Evolutionary conservation across 1,140 invertebrate species (phyloP).

Genomic region (Temnothorax longispinosus): DNA sequence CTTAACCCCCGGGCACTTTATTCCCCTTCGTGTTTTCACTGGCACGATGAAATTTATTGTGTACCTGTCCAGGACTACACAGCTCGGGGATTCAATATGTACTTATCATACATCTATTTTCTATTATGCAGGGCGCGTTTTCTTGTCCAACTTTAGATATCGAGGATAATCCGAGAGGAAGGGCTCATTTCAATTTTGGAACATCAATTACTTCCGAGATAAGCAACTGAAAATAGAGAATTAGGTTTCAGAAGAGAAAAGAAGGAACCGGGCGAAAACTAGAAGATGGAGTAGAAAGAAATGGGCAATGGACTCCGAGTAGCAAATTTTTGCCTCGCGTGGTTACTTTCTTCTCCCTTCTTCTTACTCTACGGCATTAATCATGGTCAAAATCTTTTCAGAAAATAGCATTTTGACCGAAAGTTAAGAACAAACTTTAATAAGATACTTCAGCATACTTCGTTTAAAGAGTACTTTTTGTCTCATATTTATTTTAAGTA

Average conservation of each 20-base stretch:
- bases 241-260: not conserved
- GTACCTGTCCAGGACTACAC: not conserved
- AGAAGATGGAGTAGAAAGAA: conserved; percentile 1
- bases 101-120: conserved; percentile 38
- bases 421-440: conserved; percentile 38
- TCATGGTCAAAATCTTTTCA: conserved; percentile 39
- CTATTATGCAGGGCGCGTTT: not conserved
- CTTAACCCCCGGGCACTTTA: conserved; percentile 58
- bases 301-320: not conserved
- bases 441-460: conserved; percentile 15
- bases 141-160: not conserved
- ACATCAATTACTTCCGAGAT: conserved; percentile 5
- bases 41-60: conserved; percentile 65
- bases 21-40: conserved; percentile 64
- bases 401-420: conserved; percentile 13
- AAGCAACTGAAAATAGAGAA: conserved; percentile 26
- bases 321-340: conserved; percentile 44
- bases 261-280: conserved; percentile 2
- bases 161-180: not conserved
- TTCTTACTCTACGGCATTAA: conserved; percentile 17
- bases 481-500: not conserved
- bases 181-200: not conserved
- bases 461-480: conserved; percentile 7
- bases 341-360: not conserved
- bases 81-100: conserved; percentile 19